These are phyloP conservation scores for Trinorchestia longiramus DNA, from an alignment of 1,140 invertebrate genomes.

Conservation along the genomic window DNA sequence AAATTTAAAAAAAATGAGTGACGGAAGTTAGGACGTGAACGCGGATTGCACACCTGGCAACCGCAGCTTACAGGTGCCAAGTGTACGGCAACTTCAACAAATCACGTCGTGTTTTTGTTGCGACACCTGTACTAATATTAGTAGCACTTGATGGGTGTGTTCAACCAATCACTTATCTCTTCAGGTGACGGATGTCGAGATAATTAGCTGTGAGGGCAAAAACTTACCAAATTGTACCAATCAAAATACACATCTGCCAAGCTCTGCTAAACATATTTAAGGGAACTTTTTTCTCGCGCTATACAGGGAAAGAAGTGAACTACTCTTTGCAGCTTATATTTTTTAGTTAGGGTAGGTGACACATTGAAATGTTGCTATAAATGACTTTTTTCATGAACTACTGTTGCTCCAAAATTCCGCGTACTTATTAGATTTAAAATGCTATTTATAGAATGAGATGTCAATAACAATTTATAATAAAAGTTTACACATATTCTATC, in stretches of 20 bases:
- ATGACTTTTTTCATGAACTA: background rate
- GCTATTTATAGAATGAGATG: too few species aligned
- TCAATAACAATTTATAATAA: too few species aligned
- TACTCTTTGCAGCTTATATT: background rate
- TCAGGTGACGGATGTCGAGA: background rate
- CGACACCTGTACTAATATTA: background rate
- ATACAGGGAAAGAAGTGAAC: background rate
- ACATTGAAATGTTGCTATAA: background rate
- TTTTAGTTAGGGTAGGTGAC: background rate
- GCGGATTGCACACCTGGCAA: slow-evolving; percentile 28
- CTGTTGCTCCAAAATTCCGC: background rate
- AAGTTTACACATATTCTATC: too few species aligned
- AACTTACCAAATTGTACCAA: background rate
- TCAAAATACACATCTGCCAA: background rate
- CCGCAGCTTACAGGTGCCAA: slow-evolving; percentile 26
- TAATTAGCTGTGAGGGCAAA: background rate
- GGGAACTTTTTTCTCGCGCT: background rate
- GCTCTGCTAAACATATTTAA: background rate
- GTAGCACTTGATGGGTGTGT: background rate
- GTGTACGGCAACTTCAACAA: background rate
- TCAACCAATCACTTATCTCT: background rate
- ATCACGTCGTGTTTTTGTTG: slow-evolving; percentile 2
- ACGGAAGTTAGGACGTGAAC: slow-evolving; percentile 18
- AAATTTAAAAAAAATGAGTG: background rate
- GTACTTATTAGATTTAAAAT: too few species aligned